Base-by-base conservation (phyloP, 2,113 vertebrate species). In the Hyperopisus bebe region DNA sequence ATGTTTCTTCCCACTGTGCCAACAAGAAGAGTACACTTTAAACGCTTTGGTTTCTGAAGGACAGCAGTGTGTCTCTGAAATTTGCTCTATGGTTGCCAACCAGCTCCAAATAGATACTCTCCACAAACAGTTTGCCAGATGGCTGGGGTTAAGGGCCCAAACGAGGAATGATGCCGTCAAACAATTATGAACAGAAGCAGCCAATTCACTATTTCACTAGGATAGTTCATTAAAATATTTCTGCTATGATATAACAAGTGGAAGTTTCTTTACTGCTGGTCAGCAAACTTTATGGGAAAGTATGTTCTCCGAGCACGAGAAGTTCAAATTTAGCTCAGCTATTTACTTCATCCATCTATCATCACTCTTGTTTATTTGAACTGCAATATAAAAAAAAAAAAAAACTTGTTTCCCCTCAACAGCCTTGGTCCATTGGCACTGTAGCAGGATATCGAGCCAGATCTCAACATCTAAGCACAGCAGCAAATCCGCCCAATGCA, bases 371-470 rank as follows among this genome's bases (percentile, higher is more conserved):
- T 87, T 87, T 90, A 87, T 77, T 90, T 87, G 66, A 27, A 8
- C 55, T 58, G 82, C 82, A 89, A 62, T 62, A 44, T 5, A 3
- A 70, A 70, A 77, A 55, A 89, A 86, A 11, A 21, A 48, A 44
- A 87, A 35, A 8, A 0, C 46, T n/a, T 3, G 21, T 48, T 44
- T 21, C 46, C n/a, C 35, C 85, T 35, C 13, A 27, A 13, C 21
- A 80, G 70, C 50, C 39, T 7, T 51, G 27, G 31, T 90, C 66
- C 70, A 58, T 82, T 46, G 53, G 47, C 11, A 90, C 15, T 19
- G 80, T 44, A 88, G 53, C 66, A 88, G 66, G 85, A 88, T 74
- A 90, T 55, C 15, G 44, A 42, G 89, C 62, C 51, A 55, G 39
- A 80, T 11, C 70, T 82, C 39, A 35, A 90, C 6, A 21, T 3